A percentile compares a stretch with the other conserved stretches of the same genome.
Conservation (phyloP, 1,140 invertebrate genomes). For the Acromyrmex charruanus region DNA sequence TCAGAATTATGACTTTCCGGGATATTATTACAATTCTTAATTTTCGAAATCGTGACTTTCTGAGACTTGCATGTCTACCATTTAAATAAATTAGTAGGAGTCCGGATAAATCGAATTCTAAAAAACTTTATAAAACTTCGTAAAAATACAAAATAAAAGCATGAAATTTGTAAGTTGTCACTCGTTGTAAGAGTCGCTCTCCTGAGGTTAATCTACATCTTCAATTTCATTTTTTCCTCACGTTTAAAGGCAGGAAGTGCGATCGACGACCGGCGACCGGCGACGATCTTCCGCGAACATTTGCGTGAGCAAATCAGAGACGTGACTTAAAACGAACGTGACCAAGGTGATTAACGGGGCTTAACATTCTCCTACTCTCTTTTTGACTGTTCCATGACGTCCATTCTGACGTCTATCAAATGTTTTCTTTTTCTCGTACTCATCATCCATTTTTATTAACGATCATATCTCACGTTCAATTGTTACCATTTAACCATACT, state of each 20-base stretch:
- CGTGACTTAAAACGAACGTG: slow-evolving; percentile 39
- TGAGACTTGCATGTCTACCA: not conserved
- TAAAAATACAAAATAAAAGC: not conserved
- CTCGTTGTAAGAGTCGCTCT: not conserved
- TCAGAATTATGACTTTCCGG: too few relatives aligned
- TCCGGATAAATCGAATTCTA: not conserved
- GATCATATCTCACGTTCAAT: not conserved
- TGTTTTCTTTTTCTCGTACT: slow-evolving; percentile 36
- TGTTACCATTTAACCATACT: not conserved
- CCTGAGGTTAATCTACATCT: not conserved
- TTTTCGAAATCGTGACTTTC: too few relatives aligned
- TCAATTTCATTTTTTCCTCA: slow-evolving; percentile 30
- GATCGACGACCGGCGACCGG: not conserved
- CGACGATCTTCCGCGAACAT: slow-evolving; percentile 24
- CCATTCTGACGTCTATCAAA: slow-evolving; percentile 31
- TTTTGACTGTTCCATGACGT: slow-evolving; percentile 60
- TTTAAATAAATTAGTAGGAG: not conserved
- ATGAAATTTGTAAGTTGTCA: not conserved
- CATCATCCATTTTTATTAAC: slow-evolving; percentile 31
- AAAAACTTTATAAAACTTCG: not conserved
- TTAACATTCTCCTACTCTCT: slow-evolving; percentile 65
- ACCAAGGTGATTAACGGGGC: slow-evolving; percentile 71
- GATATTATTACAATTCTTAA: too few relatives aligned
- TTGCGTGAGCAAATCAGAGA: slow-evolving; percentile 24
- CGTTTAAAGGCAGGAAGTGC: slow-evolving; percentile 28